Evolutionary conservation across 2,797 vertebrate species (phyloP).

Genomic region (Microchirus variegatus): DNA sequence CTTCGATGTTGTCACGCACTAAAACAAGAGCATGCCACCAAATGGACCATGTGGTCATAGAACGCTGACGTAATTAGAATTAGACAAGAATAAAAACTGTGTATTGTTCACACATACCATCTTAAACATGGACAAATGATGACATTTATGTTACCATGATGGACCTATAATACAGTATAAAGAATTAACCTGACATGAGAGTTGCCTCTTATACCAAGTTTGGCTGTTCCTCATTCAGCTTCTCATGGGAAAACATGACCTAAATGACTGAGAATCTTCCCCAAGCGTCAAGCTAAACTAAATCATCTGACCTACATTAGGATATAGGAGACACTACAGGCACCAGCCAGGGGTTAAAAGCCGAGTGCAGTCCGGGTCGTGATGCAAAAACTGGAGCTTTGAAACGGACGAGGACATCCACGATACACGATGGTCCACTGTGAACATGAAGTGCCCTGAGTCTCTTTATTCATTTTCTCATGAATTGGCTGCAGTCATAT

Average conservation of each 20-base stretch:
- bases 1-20: too few relatives aligned
- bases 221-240: background rate
- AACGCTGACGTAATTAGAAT: too few relatives aligned
- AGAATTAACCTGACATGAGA: too few relatives aligned
- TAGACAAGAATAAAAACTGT: too few relatives aligned
- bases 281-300: slow-evolving; percentile 5
- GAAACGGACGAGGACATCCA: slow-evolving; percentile 7
- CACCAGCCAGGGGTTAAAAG: slow-evolving; percentile 29
- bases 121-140: background rate
- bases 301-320: slow-evolving; percentile 47
- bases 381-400: slow-evolving; percentile 38
- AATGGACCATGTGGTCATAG: too few relatives aligned
- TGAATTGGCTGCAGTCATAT: slow-evolving; percentile 51
- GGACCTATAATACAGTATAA: too few relatives aligned
- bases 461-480: background rate
- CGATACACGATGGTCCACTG: background rate
- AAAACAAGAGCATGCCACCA: too few relatives aligned
- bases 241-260: background rate
- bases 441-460: background rate
- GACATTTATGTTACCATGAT: too few relatives aligned
- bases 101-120: background rate
- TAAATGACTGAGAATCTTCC: background rate
- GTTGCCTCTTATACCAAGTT: background rate
- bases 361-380: slow-evolving; percentile 12
- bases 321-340: slow-evolving; percentile 13